Percentiles rank a stretch among this genome's conserved stretches.
These are phyloP conservation scores for Tetramorium bicarinatum DNA, from an alignment of 2,888 invertebrate species.

Conservation along the genomic window DNA sequence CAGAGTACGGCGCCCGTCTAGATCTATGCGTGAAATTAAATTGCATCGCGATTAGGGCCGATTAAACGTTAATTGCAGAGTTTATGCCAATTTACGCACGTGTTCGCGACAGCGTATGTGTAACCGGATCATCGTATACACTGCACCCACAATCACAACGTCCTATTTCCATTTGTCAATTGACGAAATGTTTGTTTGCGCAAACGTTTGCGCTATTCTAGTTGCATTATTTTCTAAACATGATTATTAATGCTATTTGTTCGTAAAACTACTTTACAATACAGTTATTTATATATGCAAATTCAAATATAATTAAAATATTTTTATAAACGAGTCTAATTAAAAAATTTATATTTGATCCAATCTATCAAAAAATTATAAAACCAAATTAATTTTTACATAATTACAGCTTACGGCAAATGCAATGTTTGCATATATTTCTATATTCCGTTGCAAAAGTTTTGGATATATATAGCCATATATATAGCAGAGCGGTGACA, in stretches of 20 bases:
- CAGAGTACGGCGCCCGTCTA: neutral
- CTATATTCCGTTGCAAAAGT: neutral
- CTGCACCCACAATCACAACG: conserved; percentile 47
- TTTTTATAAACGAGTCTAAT: too few relatives aligned
- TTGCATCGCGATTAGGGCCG: conserved; percentile 54
- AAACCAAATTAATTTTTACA: neutral
- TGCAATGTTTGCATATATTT: neutral
- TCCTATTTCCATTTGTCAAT: conserved; percentile 57
- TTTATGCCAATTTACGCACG: conserved; percentile 28
- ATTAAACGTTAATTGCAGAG: conserved; percentile 62
- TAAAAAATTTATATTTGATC: neutral
- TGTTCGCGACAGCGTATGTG: conserved; percentile 32
- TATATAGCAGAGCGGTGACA: neutral
- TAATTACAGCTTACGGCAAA: neutral
- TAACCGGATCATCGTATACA: conserved; percentile 53
- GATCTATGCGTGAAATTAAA: conserved; percentile 53
- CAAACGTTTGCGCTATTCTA: neutral
- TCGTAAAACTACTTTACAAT: neutral
- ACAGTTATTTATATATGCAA: neutral
- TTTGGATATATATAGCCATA: neutral
- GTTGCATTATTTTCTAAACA: conserved; percentile 11
- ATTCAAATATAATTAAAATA: neutral
- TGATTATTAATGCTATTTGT: neutral
- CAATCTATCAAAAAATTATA: neutral
- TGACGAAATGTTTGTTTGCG: conserved; percentile 39